A percentile compares a stretch with the other conserved stretches of the same genome.
Conservation (phyloP, 2,113 vertebrate genomes). For the Dasypus novemcinctus region DNA sequence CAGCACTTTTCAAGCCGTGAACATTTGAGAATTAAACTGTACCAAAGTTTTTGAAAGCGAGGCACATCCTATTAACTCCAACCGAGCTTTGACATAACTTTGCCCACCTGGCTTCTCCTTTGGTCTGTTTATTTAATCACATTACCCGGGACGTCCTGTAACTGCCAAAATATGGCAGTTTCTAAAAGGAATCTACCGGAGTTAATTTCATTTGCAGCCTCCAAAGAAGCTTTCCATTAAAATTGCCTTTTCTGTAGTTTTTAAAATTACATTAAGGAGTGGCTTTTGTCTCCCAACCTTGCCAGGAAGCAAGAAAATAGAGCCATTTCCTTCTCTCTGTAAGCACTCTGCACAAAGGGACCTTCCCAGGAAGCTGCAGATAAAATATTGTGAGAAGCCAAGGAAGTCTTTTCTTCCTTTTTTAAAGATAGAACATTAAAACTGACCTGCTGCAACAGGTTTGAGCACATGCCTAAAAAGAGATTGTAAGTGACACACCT, state of each 20-base stretch:
- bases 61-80: background rate
- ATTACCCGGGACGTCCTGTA: background rate
- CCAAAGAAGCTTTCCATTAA: background rate
- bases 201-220: background rate
- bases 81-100: background rate
- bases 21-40: background rate
- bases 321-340: background rate
- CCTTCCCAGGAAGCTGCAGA: background rate
- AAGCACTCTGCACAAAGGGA: rapidly evolving
- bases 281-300: background rate
- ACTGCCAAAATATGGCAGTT: rapidly evolving
- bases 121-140: background rate
- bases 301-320: background rate
- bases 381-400: background rate
- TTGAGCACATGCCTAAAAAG: background rate
- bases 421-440: background rate
- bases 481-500: background rate
- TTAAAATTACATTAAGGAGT: background rate
- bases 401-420: background rate
- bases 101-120: background rate
- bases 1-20: rapidly evolving
- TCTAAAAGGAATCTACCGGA: background rate
- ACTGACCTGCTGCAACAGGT: background rate
- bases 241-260: background rate
- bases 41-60: background rate